phyloP scores from a whole-genome alignment of 2,888 invertebrate genomes.

The Folsomia manolachei region DNA sequence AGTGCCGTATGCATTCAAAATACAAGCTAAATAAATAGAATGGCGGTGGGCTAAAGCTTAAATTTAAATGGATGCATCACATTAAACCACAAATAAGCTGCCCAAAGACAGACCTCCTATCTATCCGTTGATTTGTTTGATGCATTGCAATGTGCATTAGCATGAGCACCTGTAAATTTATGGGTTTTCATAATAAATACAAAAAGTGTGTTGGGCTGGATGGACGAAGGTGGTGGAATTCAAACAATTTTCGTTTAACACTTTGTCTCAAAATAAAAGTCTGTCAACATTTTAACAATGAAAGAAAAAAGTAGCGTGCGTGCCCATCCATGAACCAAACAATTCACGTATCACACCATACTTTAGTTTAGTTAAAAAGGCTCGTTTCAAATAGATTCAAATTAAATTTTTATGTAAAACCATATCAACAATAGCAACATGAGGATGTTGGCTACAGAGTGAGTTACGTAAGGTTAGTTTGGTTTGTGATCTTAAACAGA shows the following conservation, averaged over 20 bases:
- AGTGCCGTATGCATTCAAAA: too few species aligned
- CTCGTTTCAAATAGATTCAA: neutral
- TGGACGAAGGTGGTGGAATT: neutral
- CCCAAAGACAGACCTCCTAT: too few species aligned
- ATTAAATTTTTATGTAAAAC: slow-evolving; percentile 1
- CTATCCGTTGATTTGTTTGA: neutral
- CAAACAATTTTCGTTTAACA: neutral
- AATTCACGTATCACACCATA: neutral
- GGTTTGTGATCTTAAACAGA: neutral
- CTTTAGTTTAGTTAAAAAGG: neutral
- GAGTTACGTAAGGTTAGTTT: neutral
- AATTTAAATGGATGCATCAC: neutral
- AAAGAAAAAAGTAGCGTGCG: neutral
- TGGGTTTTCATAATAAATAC: neutral
- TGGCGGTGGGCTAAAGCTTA: too few species aligned
- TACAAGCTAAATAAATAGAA: neutral
- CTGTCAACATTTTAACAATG: slow-evolving; percentile 6
- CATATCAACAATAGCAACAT: neutral
- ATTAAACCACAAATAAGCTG: neutral
- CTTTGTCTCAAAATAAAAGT: neutral
- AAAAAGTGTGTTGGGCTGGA: neutral
- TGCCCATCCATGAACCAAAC: too few species aligned
- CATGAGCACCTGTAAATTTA: neutral
- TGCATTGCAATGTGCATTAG: neutral
- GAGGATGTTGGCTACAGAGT: neutral